Evolutionary conservation across 1,140 invertebrate genomes (phyloP).

Genomic region (Neoseiulus cucumeris): DNA sequence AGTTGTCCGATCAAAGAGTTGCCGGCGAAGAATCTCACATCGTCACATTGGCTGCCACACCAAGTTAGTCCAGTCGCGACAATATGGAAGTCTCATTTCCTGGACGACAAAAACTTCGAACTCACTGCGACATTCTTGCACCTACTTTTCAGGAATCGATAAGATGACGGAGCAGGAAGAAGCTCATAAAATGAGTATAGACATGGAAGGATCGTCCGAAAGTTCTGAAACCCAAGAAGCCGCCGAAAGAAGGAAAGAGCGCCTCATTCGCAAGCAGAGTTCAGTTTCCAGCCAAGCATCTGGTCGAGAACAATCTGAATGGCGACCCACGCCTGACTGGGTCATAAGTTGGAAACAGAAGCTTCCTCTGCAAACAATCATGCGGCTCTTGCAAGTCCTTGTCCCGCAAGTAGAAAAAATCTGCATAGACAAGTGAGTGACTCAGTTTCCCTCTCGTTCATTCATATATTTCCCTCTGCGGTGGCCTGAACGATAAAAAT

Average conservation of each 20-base stretch:
- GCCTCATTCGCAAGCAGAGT: neutral
- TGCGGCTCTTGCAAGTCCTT: conserved; percentile 89
- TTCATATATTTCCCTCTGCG: conserved; percentile 12
- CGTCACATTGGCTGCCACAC: conserved; percentile 65
- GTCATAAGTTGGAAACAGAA: conserved; percentile 90
- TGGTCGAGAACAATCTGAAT: conserved; percentile 29
- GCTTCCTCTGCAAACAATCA: conserved; percentile 91
- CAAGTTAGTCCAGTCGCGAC: conserved; percentile 31
- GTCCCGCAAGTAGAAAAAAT: conserved; percentile 99
- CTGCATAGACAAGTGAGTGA: conserved; percentile 88
- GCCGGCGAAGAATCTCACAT: conserved; percentile 76
- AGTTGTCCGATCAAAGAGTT: conserved; percentile 31
- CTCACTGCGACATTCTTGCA: too few relatives aligned
- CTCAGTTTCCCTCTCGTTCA: neutral
- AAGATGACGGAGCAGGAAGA: conserved; percentile 87
- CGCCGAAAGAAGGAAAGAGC: neutral
- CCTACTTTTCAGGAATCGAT: conserved; percentile 63
- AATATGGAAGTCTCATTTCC: too few relatives aligned
- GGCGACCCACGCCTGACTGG: conserved; percentile 79
- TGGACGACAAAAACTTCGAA: too few relatives aligned
- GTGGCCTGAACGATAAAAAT: too few relatives aligned
- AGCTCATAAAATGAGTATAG: conserved; percentile 38
- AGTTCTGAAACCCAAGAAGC: neutral
- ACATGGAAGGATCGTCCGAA: conserved; percentile 7
- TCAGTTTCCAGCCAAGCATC: conserved; percentile 15